Percentiles rank a stretch among this genome's conserved stretches.
Conservation (phyloP, 2,888 invertebrate species). For the Artemia sinica region DNA sequence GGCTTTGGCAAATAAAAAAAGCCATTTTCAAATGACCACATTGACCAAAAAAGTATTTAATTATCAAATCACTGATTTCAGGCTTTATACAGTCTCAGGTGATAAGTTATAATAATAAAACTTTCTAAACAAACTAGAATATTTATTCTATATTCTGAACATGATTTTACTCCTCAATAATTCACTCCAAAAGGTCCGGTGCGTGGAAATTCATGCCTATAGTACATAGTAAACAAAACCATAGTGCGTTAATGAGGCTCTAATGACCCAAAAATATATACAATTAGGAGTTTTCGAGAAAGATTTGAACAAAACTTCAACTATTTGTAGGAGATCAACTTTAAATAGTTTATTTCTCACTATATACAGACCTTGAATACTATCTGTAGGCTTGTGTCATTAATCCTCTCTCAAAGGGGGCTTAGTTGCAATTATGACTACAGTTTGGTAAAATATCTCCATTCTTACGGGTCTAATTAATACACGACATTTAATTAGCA, state of each 20-base stretch:
- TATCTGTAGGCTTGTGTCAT: no score
- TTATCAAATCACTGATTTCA: no score
- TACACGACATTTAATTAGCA: no score
- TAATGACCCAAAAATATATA: neutral
- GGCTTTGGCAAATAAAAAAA: no score
- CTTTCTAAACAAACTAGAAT: neutral
- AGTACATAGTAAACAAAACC: neutral
- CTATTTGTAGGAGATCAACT: neutral
- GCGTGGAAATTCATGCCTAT: neutral
- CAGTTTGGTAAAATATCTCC: no score
- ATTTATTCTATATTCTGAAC: neutral
- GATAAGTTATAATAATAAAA: no score
- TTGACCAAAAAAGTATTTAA: no score
- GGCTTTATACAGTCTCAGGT: no score
- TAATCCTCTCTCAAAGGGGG: no score
- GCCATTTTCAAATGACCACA: no score
- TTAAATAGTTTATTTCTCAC: neutral
- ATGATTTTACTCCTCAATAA: neutral
- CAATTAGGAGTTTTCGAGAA: neutral
- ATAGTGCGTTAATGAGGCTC: neutral
- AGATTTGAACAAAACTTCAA: neutral
- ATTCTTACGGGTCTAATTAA: no score
- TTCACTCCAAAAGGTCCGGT: neutral
- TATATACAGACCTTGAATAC: neutral
- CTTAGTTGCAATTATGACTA: no score